These are phyloP conservation scores for Eristalis intricaria DNA, from an alignment of 2,888 invertebrate genomes.

Conservation along the genomic window DNA sequence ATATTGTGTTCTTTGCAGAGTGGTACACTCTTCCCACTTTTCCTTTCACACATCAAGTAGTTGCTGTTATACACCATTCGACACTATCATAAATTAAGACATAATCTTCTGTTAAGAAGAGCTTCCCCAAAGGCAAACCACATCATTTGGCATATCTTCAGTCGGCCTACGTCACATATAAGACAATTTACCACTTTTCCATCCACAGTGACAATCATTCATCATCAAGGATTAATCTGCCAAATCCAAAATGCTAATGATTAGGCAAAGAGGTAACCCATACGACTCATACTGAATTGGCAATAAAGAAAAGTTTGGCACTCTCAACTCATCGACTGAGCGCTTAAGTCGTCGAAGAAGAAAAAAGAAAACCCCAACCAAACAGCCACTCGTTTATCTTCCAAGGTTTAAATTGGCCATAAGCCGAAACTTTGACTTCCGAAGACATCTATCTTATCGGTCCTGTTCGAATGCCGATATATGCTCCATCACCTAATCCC, in stretches of 20 bases:
- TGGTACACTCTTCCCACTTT: no score
- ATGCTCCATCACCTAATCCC: constrained; percentile 11
- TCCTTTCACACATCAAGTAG: no score
- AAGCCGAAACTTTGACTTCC: constrained; percentile 10
- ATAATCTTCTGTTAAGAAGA: neutral
- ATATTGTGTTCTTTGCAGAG: no score
- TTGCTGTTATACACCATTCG: no score
- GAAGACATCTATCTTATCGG: constrained; percentile 35
- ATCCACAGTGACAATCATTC: neutral
- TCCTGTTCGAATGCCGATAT: constrained; percentile 13
- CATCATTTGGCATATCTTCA: no score
- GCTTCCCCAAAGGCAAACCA: neutral
- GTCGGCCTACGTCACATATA: no score
- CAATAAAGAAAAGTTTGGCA: neutral
- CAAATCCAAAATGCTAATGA: neutral
- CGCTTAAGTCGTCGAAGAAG: neutral
- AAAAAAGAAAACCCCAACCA: neutral
- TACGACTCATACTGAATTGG: neutral
- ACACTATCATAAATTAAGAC: neutral
- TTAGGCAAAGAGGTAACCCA: neutral
- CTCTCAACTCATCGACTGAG: no score
- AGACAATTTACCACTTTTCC: neutral
- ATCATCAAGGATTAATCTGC: neutral
- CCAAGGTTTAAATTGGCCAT: neutral
- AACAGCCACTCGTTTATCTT: neutral